Evolutionary conservation across 2,888 invertebrate species (phyloP).

Genomic region (Hartigia nigra): DNA sequence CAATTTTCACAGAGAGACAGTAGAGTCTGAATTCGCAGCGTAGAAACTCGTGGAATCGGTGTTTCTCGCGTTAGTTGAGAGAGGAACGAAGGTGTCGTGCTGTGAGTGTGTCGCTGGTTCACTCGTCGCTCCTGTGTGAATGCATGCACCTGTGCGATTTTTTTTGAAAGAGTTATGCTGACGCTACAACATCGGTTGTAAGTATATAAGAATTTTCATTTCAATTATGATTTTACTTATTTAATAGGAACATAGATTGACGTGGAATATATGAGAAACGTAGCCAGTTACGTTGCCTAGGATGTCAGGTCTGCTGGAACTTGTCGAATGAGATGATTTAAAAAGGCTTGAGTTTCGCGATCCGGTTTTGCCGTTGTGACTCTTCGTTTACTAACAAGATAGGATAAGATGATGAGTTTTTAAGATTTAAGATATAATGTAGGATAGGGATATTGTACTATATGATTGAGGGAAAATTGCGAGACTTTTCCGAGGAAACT

Average conservation of each 20-base stretch:
- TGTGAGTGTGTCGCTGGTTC: conserved; percentile 11
- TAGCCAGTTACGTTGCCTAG: background rate
- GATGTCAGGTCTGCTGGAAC: background rate
- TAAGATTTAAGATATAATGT: background rate
- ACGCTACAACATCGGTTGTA: conserved; percentile 40
- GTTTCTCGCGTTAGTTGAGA: background rate
- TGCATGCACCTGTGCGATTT: conserved; percentile 35
- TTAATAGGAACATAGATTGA: background rate
- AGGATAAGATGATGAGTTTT: background rate
- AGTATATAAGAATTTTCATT: conserved; percentile 24
- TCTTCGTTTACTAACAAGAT: background rate
- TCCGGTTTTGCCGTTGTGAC: background rate
- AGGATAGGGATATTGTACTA: background rate
- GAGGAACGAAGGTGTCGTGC: background rate
- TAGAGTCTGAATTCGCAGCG: conserved; percentile 5
- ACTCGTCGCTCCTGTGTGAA: conserved; percentile 21
- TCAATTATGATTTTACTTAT: background rate
- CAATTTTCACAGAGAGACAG: background rate
- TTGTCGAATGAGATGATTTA: background rate
- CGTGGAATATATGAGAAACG: background rate
- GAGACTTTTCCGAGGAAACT: background rate
- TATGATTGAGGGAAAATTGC: background rate
- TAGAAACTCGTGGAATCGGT: conserved; percentile 10
- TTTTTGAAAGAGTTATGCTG: conserved; percentile 36
- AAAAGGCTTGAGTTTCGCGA: background rate